A percentile compares a stretch with the other conserved stretches of the same genome.
phyloP scores from a whole-genome alignment of 2,888 invertebrate species.

The Dicycla oo region DNA sequence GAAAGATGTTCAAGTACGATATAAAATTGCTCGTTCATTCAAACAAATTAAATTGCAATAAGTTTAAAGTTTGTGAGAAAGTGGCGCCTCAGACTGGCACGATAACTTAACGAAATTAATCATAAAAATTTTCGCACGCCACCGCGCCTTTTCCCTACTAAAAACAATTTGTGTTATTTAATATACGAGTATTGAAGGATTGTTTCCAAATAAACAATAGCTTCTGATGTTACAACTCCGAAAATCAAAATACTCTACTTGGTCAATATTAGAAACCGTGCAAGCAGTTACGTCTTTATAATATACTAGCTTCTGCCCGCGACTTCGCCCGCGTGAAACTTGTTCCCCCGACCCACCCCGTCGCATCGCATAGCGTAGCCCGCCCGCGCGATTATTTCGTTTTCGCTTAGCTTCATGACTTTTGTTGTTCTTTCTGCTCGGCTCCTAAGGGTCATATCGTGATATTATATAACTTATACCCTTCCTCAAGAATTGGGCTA shows the following conservation, averaged over 20 bases:
- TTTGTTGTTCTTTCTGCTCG: too few species aligned
- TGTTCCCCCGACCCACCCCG: too few species aligned
- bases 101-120: constrained; percentile 38
- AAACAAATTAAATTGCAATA: constrained; percentile 67
- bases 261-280: constrained; percentile 12
- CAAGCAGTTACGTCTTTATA: not conserved
- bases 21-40: constrained; percentile 60
- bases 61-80: constrained; percentile 51
- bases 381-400: too few species aligned
- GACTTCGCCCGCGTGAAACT: too few species aligned
- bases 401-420: too few species aligned
- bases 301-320: too few species aligned
- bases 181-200: too few species aligned
- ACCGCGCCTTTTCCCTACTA: too few species aligned
- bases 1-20: constrained; percentile 52
- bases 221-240: not conserved
- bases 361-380: too few species aligned
- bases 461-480: too few species aligned
- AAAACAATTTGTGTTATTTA: not conserved
- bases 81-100: constrained; percentile 37
- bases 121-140: not conserved
- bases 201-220: not conserved
- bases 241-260: constrained; percentile 2
- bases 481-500: too few species aligned
- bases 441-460: too few species aligned